Evolutionary conservation across 2,797 vertebrate species (phyloP).

Genomic region (Sphenodon punctatus): DNA sequence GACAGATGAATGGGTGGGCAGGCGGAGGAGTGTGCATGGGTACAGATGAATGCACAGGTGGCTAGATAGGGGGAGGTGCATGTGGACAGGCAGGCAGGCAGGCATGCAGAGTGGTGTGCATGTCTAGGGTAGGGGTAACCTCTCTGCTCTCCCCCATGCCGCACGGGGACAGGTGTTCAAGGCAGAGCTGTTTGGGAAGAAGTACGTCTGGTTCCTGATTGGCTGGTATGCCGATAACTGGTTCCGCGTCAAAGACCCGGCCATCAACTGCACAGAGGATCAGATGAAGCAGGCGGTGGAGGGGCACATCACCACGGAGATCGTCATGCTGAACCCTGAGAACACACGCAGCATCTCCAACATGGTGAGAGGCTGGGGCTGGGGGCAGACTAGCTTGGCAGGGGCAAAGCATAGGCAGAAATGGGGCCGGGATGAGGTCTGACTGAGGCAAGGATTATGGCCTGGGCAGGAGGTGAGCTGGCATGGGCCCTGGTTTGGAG

Average conservation of each 20-base stretch:
- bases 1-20: not conserved
- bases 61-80: not conserved
- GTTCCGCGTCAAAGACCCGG: slow-evolving; percentile 93
- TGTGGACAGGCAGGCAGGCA: not conserved
- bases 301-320: slow-evolving; percentile 95
- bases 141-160: not conserved
- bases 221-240: slow-evolving; percentile 98
- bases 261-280: slow-evolving; percentile 95
- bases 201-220: slow-evolving; percentile 95
- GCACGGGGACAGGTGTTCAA: slow-evolving; percentile 86
- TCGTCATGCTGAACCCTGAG: slow-evolving; percentile 96
- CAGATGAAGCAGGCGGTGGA: slow-evolving; percentile 96
- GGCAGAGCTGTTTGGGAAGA: slow-evolving; percentile 95
- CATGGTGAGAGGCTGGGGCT: slow-evolving; percentile 77
- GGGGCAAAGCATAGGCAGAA: too few species aligned
- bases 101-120: not conserved
- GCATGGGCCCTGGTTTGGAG: too few species aligned
- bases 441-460: too few species aligned
- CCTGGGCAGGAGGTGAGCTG: too few species aligned
- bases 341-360: slow-evolving; percentile 93
- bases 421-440: too few species aligned
- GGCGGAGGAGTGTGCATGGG: too few species aligned
- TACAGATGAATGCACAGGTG: too few species aligned
- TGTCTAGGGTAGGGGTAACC: too few species aligned
- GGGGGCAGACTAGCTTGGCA: too few species aligned